Conservation (phyloP, 2,113 vertebrate genomes). For the Salvelinus namaycush region DNA sequence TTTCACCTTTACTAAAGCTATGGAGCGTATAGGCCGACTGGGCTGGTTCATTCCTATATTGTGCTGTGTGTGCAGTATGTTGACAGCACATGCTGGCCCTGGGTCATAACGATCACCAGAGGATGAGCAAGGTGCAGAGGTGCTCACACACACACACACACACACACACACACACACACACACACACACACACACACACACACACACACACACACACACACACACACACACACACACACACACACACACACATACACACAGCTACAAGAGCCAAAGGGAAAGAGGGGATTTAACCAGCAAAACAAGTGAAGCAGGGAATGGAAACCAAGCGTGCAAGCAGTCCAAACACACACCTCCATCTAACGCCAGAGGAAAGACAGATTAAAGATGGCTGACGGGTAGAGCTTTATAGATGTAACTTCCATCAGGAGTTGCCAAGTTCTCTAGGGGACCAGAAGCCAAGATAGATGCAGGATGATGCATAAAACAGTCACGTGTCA, state of each 20-base stretch:
- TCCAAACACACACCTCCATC: conserved; percentile 3
- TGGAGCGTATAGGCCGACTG: background rate
- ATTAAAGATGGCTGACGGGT: no score
- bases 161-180: background rate
- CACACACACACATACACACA: background rate
- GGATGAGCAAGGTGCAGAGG: background rate
- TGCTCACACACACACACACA: background rate
- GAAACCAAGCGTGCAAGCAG: conserved; percentile 23
- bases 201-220: background rate
- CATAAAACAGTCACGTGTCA: background rate
- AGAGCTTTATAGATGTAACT: no score
- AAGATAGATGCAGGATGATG: background rate
- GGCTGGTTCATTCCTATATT: conserved; percentile 5
- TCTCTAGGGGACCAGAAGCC: background rate
- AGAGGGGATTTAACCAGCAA: conserved; percentile 14
- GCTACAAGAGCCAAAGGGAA: background rate
- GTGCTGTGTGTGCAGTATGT: conserved; percentile 25
- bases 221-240: background rate
- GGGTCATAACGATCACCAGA: conserved; percentile 27
- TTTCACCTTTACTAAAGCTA: no score
- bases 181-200: background rate
- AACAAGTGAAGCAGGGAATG: conserved; percentile 28
- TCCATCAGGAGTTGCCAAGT: background rate
- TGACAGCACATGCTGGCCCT: conserved; percentile 40
- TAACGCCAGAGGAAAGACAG: background rate